These are phyloP conservation scores for Amphipoea oculea DNA, from an alignment of 2,888 invertebrate species.

Conservation along the genomic window DNA sequence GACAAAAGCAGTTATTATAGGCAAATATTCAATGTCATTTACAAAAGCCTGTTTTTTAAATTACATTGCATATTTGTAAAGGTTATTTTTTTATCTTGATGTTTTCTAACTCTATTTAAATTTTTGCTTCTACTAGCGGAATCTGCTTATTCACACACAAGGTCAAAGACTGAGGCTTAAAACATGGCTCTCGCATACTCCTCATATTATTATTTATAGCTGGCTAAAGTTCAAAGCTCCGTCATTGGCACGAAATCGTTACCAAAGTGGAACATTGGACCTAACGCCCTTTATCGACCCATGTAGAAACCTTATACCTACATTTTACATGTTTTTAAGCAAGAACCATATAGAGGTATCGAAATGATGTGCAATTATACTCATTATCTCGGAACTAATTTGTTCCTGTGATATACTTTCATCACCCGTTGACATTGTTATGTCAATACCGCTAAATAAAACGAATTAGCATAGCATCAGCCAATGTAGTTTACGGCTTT, in stretches of 20 bases:
- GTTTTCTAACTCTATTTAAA: neutral
- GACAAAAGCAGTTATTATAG: neutral
- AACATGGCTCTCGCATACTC: neutral
- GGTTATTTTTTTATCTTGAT: neutral
- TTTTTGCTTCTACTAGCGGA: neutral
- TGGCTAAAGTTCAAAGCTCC: constrained; percentile 35
- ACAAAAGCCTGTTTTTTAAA: neutral
- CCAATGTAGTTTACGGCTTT: constrained; percentile 33
- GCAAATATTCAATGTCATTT: neutral
- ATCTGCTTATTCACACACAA: constrained; percentile 21
- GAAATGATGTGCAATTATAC: constrained; percentile 1
- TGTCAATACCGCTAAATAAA: constrained; percentile 42
- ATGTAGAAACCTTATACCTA: constrained; percentile 4
- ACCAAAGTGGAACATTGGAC: constrained; percentile 34
- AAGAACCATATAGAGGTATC: neutral
- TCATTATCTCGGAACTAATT: constrained; percentile 29
- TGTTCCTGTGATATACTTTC: constrained; percentile 13
- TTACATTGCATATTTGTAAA: neutral
- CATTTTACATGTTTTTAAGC: neutral
- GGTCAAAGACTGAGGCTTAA: constrained; percentile 4
- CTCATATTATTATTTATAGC: constrained; percentile 6
- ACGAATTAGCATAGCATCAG: constrained; percentile 45
- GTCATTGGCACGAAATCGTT: constrained; percentile 22
- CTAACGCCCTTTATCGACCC: constrained; percentile 29
- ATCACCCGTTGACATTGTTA: constrained; percentile 34